Percentiles rank a stretch among this genome's conserved stretches.
Evolutionary conservation across 2,113 vertebrate species (phyloP).

Genomic region (Mesembrinibis cayennensis): DNA sequence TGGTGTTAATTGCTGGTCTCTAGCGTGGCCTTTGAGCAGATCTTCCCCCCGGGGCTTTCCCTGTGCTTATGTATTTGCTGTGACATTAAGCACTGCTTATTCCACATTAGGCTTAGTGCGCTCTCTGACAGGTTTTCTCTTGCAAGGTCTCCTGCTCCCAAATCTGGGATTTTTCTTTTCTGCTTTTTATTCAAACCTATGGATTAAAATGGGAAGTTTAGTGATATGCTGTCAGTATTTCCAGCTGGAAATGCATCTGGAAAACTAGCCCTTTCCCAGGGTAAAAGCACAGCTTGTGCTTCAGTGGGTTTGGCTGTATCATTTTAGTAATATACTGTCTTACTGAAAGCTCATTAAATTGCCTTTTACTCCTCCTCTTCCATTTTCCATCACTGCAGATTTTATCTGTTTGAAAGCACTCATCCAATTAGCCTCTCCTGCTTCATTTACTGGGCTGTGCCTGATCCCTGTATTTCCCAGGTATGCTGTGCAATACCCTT

Average conservation of each 20-base stretch:
- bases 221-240: neutral
- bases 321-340: neutral
- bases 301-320: neutral
- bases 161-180: slow-evolving; percentile 56
- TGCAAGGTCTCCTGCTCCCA: slow-evolving; percentile 26
- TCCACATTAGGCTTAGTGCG: slow-evolving; percentile 50
- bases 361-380: neutral
- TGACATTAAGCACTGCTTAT: slow-evolving; percentile 69
- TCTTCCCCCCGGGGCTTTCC: slow-evolving; percentile 50
- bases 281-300: neutral
- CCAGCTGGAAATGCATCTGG: neutral
- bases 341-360: slow-evolving; percentile 35
- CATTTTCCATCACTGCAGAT: slow-evolving; percentile 18
- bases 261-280: neutral
- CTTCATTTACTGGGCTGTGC: neutral
- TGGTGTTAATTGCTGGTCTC: slow-evolving; percentile 61
- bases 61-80: slow-evolving; percentile 50
- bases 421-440: neutral
- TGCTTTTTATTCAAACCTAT: slow-evolving; percentile 52
- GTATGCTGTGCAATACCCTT: neutral
- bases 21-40: slow-evolving; percentile 55
- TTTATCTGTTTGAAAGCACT: slow-evolving; percentile 14
- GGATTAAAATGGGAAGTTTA: slow-evolving; percentile 54
- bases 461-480: neutral
- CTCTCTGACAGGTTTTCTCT: slow-evolving; percentile 53